Percentiles rank a stretch among this genome's conserved stretches.
These are phyloP conservation scores for Burhinus bistriatus DNA, from an alignment of 2,113 vertebrate genomes.

Conservation along the genomic window DNA sequence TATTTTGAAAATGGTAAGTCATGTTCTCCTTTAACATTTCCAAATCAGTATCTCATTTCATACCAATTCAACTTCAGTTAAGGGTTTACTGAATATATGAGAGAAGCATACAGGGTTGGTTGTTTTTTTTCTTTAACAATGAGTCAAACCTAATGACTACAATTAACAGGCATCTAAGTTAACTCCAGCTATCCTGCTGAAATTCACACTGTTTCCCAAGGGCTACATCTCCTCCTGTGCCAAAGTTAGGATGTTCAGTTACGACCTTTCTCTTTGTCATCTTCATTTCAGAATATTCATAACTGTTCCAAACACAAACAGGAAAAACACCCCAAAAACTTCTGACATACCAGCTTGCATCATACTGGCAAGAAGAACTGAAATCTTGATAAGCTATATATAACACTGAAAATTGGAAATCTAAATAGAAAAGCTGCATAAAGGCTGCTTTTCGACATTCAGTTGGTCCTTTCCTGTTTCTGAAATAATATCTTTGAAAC, in stretches of 20 bases:
- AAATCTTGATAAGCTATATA: background rate
- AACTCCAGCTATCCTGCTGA: background rate
- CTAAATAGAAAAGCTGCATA: background rate
- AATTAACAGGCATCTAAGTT: background rate
- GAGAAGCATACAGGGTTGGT: background rate
- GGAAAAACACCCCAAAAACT: background rate
- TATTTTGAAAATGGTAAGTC: background rate
- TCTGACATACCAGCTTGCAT: background rate
- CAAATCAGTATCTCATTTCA: background rate
- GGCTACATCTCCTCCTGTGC: background rate
- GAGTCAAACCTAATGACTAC: background rate
- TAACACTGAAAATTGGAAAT: background rate
- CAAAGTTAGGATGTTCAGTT: background rate
- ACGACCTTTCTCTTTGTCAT: background rate
- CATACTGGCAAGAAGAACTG: background rate
- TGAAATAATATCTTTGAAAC: background rate
- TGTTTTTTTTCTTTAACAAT: background rate
- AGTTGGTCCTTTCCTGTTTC: background rate
- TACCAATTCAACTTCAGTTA: background rate
- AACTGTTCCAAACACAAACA: background rate
- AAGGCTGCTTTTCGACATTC: background rate
- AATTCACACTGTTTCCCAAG: background rate
- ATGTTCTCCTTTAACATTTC: background rate
- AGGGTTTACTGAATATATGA: background rate
- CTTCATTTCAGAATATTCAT: background rate